A percentile compares a stretch with the other conserved stretches of the same genome.
These are phyloP conservation scores for Mohoua ochrocephala DNA, from an alignment of 2,113 vertebrate genomes.

Conservation along the genomic window DNA sequence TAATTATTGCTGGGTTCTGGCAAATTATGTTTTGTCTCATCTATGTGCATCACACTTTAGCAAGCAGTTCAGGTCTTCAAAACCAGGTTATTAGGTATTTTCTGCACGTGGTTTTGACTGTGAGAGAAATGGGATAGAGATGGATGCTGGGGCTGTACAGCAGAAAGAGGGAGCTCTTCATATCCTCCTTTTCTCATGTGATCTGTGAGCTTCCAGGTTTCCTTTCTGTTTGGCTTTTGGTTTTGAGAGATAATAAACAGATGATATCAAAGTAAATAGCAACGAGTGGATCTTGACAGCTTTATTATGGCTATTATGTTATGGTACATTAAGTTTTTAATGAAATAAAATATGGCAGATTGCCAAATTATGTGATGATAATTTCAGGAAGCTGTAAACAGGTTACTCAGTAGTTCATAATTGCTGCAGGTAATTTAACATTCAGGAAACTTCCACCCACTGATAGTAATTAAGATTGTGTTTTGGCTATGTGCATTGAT, in stretches of 20 bases:
- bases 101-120: neutral
- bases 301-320: constrained; percentile 52
- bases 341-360: constrained; percentile 58
- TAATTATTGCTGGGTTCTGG: neutral
- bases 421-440: constrained; percentile 59
- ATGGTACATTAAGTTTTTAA: constrained; percentile 50
- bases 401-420: constrained; percentile 41
- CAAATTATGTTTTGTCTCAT: neutral
- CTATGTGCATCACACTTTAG: neutral
- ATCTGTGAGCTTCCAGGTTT: neutral
- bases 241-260: neutral
- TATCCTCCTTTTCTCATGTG: neutral
- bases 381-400: constrained; percentile 60
- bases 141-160: neutral
- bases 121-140: neutral
- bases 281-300: constrained; percentile 34
- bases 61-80: neutral
- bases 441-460: constrained; percentile 55
- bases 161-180: neutral
- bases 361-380: constrained; percentile 51
- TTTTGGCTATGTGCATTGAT: constrained; percentile 32
- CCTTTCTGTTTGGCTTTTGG: neutral
- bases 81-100: neutral
- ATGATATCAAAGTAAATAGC: constrained; percentile 21
- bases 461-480: constrained; percentile 34